Conservation (phyloP, 92 coral and sea anemone species). For the Metridium senile region DNA sequence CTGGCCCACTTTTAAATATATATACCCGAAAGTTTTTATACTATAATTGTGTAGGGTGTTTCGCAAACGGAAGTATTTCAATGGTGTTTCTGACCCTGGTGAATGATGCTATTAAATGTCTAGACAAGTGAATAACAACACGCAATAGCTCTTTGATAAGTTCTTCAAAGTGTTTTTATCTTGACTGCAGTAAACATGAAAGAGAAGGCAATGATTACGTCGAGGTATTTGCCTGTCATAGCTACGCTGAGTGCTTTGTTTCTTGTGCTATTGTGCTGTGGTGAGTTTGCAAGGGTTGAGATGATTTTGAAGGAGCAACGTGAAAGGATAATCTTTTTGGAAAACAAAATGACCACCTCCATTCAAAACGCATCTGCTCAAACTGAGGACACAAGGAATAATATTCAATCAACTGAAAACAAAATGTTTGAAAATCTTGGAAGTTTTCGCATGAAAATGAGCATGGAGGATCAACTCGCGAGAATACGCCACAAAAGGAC, state of each 20-base stretch:
- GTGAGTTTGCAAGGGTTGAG: constrained; percentile 20
- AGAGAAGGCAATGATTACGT: not conserved
- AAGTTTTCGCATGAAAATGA: too few relatives aligned
- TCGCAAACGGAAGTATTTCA: not conserved
- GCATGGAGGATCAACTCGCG: too few relatives aligned
- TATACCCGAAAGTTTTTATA: too few relatives aligned
- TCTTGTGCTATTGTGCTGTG: not conserved
- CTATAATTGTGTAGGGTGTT: too few relatives aligned
- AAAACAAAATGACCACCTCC: not conserved
- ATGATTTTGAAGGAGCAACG: constrained; percentile 14
- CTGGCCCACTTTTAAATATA: too few relatives aligned
- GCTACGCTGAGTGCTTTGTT: not conserved
- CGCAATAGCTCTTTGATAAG: not conserved
- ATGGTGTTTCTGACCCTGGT: not conserved
- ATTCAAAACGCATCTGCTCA: not conserved
- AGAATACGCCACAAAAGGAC: too few relatives aligned
- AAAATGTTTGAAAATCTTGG: too few relatives aligned
- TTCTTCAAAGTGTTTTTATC: not conserved
- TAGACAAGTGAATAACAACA: not conserved
- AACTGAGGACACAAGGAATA: too few relatives aligned
- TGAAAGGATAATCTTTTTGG: not conserved
- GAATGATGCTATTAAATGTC: not conserved
- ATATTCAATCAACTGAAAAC: too few relatives aligned
- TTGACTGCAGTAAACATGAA: not conserved
- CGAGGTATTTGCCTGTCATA: not conserved